phyloP scores from a whole-genome alignment of 2,888 invertebrate genomes.

The Calliphora vomitoria region DNA sequence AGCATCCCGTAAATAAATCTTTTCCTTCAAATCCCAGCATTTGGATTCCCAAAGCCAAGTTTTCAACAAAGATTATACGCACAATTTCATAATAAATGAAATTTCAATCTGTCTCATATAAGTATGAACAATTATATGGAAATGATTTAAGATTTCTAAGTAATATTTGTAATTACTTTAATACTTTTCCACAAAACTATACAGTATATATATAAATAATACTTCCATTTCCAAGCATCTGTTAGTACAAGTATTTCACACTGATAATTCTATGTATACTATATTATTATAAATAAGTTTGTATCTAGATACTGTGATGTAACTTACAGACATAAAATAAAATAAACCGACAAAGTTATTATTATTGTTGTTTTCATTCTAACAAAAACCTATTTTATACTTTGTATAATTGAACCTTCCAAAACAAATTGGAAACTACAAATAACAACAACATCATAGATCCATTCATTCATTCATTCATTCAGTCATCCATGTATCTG shows the following conservation, averaged over 20 bases:
- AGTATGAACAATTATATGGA: not conserved
- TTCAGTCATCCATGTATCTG: slow-evolving; percentile 8
- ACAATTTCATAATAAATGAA: slow-evolving; percentile 1
- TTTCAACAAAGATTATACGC: too few species aligned
- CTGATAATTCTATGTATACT: not conserved
- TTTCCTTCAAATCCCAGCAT: too few species aligned
- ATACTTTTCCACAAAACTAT: not conserved
- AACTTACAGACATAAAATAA: slow-evolving; percentile 15
- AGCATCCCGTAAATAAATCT: too few species aligned
- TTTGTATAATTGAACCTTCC: slow-evolving; percentile 43
- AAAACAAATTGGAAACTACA: slow-evolving; percentile 38
- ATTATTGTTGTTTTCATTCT: slow-evolving; percentile 28
- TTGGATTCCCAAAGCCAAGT: too few species aligned
- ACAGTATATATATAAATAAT: not conserved
- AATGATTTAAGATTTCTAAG: not conserved
- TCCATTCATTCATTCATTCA: too few species aligned
- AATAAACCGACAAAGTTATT: slow-evolving; percentile 36
- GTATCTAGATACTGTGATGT: slow-evolving; percentile 6
- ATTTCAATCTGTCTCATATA: not conserved
- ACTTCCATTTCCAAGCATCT: too few species aligned
- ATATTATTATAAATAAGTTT: not conserved
- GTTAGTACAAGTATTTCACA: not conserved
- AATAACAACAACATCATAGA: slow-evolving; percentile 1
- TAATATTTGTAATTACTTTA: not conserved
- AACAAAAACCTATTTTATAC: not conserved